These are phyloP conservation scores for Taeniopygia guttata DNA, from an alignment of 2,797 vertebrate species.

Conservation along the genomic window DNA sequence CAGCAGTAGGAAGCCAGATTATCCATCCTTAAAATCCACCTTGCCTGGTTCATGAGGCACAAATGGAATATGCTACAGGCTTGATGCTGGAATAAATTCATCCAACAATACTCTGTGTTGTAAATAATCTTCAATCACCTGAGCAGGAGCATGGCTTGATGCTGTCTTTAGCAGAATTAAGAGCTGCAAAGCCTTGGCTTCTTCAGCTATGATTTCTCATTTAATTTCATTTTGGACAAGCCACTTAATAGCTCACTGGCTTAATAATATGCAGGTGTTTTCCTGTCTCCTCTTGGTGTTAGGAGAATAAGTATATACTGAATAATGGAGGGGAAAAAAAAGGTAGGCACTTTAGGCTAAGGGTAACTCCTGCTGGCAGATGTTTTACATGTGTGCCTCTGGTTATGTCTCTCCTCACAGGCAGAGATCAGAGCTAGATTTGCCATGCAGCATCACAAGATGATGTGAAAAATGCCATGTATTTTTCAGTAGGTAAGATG, in stretches of 20 bases:
- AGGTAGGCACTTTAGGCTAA: background rate
- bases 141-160: background rate
- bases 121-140: background rate
- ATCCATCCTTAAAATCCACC: background rate
- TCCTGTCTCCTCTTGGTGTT: background rate
- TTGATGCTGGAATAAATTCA: background rate
- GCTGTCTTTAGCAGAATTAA: background rate
- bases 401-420: background rate
- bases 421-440: conserved; percentile 8
- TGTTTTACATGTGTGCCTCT: background rate
- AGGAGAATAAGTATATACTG: background rate
- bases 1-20: background rate
- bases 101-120: background rate
- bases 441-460: background rate
- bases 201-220: background rate
- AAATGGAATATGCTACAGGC: background rate
- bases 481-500: conserved; percentile 44
- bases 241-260: background rate
- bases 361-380: background rate
- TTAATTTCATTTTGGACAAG: background rate
- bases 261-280: background rate
- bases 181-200: background rate
- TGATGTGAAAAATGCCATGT: background rate
- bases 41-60: background rate
- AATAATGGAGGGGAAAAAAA: background rate